Evolutionary conservation across 2,113 vertebrate genomes (phyloP).

Genomic region (Pampusana beccarii): DNA sequence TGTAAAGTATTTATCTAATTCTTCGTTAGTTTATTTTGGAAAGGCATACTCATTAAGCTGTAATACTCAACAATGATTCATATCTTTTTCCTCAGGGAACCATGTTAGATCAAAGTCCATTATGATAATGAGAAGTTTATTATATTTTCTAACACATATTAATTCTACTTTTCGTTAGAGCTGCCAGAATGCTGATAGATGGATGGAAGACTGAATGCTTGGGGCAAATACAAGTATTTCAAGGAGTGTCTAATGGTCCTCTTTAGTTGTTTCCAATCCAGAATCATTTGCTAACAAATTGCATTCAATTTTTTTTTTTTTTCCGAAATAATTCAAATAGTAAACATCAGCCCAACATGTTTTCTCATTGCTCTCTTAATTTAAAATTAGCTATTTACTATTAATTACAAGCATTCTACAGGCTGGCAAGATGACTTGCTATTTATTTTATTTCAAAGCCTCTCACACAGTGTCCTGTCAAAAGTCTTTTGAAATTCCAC

Average conservation of each 20-base stretch:
- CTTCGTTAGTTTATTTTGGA: constrained; percentile 38
- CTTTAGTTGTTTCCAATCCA: background rate
- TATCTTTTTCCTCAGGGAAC: constrained; percentile 16
- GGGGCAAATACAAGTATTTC: background rate
- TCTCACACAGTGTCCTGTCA: background rate
- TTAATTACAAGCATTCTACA: background rate
- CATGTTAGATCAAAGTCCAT: background rate
- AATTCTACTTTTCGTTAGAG: background rate
- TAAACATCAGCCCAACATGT: background rate
- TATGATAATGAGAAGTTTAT: background rate
- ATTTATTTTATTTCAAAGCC: constrained; percentile 1
- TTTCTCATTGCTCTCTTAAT: background rate
- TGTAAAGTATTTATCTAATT: background rate
- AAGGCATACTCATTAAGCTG: constrained; percentile 13
- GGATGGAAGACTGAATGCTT: background rate
- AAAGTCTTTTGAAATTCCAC: background rate
- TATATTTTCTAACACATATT: constrained; percentile 10
- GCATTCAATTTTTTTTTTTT: background rate
- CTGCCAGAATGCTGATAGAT: constrained; percentile 12
- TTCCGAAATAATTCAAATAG: background rate
- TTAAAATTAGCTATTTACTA: background rate
- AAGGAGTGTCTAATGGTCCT: background rate
- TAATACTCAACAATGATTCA: background rate
- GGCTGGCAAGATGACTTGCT: background rate
- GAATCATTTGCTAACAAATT: background rate